Base-by-base conservation (phyloP, 2,888 invertebrate genomes). In the Slavum lentiscoides region DNA sequence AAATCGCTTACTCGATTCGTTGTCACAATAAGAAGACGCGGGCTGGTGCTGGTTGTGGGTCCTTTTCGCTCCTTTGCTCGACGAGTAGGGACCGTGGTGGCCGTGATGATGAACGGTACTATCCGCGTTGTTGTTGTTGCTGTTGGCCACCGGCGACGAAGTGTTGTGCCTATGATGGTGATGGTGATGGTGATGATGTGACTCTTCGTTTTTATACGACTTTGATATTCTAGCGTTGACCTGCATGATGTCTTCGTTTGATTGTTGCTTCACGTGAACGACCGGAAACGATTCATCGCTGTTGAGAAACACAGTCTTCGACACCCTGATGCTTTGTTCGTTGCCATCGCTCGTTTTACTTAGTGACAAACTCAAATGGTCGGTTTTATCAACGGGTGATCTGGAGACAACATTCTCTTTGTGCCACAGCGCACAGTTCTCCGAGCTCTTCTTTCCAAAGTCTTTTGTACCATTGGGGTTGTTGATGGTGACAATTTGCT, bases 41-140 rank as follows among this genome's bases (percentile, higher is more conserved):
- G 49, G 3, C 49, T 23, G 59, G 23, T 58, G 67, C 23, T 23
- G 43, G 4, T 67, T 23, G 13, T 49, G 49, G 13, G 6, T 68
- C 68, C 75, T 76, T 68, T 76, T 76, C 30, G 59, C 15, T 49
- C 68, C 75, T 49, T 76, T 76, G 30, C 4, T 19, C 5, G 23
- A 49, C 39, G 37, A 8, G n/a, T 58, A 58, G 23, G 67, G 59
- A 68, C 58, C 37, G 2, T 30, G 37, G 2, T 30, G 37, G 0
- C 53, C 15, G 2, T 43, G 23, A 23, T 58, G 58, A 43, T 49
- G 49, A 49, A 49, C 15, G 11, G 37, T 23, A 66, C 67, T 76
- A 43, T 23, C 37, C 8, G 3, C 3, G 58, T 43, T 66, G 58
- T 43, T 66, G 58, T 23, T 75, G 19, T 58, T 43, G 15, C 21